Base-by-base conservation (phyloP, 1,140 invertebrate genomes). In the Conus betulinus region DNA sequence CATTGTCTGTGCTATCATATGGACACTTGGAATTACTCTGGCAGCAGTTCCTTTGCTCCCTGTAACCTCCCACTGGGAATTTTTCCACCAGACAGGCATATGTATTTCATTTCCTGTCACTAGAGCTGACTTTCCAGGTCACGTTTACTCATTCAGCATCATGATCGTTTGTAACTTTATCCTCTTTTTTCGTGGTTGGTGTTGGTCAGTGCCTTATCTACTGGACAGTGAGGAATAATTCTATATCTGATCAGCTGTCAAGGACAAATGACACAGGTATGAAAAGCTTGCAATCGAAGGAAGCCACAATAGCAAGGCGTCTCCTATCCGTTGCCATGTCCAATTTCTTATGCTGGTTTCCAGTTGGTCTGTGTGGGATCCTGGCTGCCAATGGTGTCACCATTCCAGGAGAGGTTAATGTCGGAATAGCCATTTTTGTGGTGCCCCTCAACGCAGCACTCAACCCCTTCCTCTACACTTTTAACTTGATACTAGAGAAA, bases 301-400 rank as follows among this genome's bases (percentile, higher is more conserved):
- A 78, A 25, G 10, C 27, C 13, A 78, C 74, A 78, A 78, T 78
- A 10, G 74, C 74, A 11, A n/a, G 74, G 10, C 74, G 74, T 23
- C 74, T 78, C 10, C 10, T 78, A n/a, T 78, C 74, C 5, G 74
- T 78, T n/a, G 74, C 74, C 23, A 23, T 78, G n/a, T 78, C 74
- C n/a, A 5, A 78, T 39, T 78, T 78, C n/a, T 23, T 78, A 10
- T 78, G 74, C 74, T 78, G 74, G 74, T 78, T 78, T 78, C 74
- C 74, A 1, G n/a, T 78, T 39, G 5, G 74, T n/a, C 74, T 78
- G 74, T 78, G 23, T n/a, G 74, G 74, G 23, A 10, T 78, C 10
- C 74, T 78, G 27, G 74, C 74, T n/a, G 23, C 74, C 27, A 78
- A n/a, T 25, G 74, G 5, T 11, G 74, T 78, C 27, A 23, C 74